phyloP scores from a whole-genome alignment of 2,113 vertebrate species.

The Myrmophylax atrothorax region DNA sequence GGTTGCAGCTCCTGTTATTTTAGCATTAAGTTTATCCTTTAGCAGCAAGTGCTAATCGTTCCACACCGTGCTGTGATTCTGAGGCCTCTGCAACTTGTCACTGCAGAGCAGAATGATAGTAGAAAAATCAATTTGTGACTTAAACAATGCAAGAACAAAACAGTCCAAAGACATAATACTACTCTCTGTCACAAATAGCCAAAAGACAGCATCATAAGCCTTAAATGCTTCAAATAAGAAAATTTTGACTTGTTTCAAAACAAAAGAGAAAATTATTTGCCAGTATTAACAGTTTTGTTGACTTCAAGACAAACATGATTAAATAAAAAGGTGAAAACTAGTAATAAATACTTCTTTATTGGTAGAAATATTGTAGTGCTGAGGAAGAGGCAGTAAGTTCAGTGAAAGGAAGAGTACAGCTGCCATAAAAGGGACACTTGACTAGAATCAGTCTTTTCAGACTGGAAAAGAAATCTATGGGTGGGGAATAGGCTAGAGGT shows the following conservation, averaged over 20 bases:
- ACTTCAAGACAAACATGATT: not conserved
- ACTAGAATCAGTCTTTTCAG: not conserved
- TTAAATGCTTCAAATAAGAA: not conserved
- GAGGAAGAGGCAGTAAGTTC: not conserved
- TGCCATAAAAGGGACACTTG: not conserved
- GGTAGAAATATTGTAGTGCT: not conserved
- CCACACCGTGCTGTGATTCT: rapidly evolving
- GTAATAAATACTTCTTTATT: not conserved
- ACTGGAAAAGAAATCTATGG: not conserved
- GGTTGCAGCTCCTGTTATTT: not conserved
- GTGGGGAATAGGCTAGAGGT: not conserved
- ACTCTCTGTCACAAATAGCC: not conserved
- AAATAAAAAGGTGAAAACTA: not conserved
- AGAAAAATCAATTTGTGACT: constrained; percentile 4
- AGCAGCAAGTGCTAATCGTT: not conserved
- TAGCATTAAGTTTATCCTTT: not conserved
- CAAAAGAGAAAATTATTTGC: not conserved
- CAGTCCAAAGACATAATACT: not conserved
- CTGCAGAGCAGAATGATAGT: not conserved
- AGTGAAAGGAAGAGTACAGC: not conserved
- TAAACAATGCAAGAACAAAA: not conserved
- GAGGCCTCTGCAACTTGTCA: not conserved
- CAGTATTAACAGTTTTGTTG: not conserved
- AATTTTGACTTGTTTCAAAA: not conserved
- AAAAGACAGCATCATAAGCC: not conserved